Evolutionary conservation across 92 coral and sea anemone genomes (phyloP), one percentile per base, ranked within the genome.

Genomic region (Plumapathes pennacea): DNA sequence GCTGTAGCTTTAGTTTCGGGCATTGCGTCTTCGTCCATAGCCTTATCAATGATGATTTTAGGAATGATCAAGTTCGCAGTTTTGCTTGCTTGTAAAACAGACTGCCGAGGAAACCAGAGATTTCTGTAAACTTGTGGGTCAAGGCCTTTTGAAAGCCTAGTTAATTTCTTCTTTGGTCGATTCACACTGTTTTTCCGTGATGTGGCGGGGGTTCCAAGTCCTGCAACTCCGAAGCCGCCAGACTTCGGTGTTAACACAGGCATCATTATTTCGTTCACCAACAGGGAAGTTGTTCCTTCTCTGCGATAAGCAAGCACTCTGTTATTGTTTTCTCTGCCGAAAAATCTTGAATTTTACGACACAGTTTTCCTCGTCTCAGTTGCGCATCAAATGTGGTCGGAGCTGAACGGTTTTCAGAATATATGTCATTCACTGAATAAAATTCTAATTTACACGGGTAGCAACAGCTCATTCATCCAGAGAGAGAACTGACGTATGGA

Each of bases 131-230:
- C n/a, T n/a, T n/a, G n/a, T n/a, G n/a, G n/a, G n/a, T n/a, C n/a
- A n/a, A n/a, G n/a, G 38, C 79, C 69, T 28, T 69, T 69, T 14
- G 47, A 46, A 22, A 78, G 57, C 14, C 85, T 64, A 4, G 85
- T 61, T 25, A 88, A 79, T 37, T 88, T 88, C 63, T 83, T 88
- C 85, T 88, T 88, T 25, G 85, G 96, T 21, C 78, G 61, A 54
- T n/a, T n/a, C n/a, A 54, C 71, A 27, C 48, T 29, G 47, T 56
- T 80, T 23, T 46, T 46, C 13, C 49, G 60, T 27, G 77, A 42
- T 25, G 32, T 18, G 37, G 54, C 30, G 31, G 64, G 17, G 26
- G 71, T 31, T 15, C 19, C 47, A 2, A 62, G 26, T 3, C 70
- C 15, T 36, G 38, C 30, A 13, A 66, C 32, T 3, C 73, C 73